Evolutionary conservation across 1,140 invertebrate species (phyloP).

Genomic region (Amphibalanus amphitrite): DNA sequence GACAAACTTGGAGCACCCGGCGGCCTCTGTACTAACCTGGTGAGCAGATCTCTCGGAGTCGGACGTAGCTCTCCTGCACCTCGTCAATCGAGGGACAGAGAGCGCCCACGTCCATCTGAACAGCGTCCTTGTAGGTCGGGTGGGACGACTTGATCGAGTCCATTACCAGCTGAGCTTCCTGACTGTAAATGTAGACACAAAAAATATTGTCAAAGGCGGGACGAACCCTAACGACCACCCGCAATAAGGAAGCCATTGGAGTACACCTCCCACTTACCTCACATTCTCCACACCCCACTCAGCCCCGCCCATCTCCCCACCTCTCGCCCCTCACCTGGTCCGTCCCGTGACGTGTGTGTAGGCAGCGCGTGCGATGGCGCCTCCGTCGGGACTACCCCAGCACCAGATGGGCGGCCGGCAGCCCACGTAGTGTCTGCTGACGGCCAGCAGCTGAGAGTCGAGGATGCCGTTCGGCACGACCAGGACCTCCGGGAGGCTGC

Average conservation of each 20-base stretch:
- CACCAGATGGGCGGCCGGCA: not conserved
- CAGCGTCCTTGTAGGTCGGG: not conserved
- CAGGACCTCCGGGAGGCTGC: not conserved
- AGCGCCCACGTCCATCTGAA: not conserved
- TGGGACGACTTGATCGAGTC: not conserved
- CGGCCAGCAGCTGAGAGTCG: not conserved
- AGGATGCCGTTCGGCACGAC: not conserved
- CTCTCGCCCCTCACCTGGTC: not conserved
- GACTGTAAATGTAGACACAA: no score
- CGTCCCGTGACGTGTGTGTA: not conserved
- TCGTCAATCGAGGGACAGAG: not conserved
- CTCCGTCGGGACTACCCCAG: not conserved
- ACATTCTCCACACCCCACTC: no score
- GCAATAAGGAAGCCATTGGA: no score
- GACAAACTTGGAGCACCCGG: no score
- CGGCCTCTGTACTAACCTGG: not conserved
- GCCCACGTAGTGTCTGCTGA: not conserved
- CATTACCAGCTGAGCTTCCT: not conserved
- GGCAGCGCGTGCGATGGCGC: not conserved
- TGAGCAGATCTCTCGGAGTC: not conserved
- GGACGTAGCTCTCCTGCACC: not conserved
- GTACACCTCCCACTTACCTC: no score
- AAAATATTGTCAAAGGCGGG: not conserved
- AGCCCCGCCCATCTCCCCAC: no score
- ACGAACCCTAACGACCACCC: no score